Evolutionary conservation across 2,113 vertebrate species (phyloP).

Genomic region (Egretta garzetta): DNA sequence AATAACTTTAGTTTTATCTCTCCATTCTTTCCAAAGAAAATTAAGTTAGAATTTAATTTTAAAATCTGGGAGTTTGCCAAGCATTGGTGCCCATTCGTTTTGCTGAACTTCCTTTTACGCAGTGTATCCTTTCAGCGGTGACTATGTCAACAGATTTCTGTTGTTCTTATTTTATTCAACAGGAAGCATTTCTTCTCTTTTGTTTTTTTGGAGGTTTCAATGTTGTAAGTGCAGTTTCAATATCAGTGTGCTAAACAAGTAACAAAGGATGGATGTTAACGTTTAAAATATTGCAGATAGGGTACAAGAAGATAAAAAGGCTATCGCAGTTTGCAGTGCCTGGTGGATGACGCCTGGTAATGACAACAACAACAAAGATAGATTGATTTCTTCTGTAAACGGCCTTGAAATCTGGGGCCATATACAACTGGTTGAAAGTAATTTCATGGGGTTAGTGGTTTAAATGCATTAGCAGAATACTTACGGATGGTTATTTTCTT

Average conservation of each 20-base stretch:
- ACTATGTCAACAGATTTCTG: conserved; percentile 14
- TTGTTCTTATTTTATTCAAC: background rate
- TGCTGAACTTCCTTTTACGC: conserved; percentile 21
- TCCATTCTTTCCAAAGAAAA: background rate
- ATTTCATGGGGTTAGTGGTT: conserved; percentile 49
- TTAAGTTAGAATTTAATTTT: background rate
- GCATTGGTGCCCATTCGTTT: background rate
- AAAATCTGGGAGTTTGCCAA: conserved; percentile 11
- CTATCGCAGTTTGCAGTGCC: background rate
- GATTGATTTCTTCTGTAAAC: background rate
- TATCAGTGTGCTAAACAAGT: background rate
- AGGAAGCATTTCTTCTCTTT: background rate
- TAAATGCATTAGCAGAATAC: conserved; percentile 27
- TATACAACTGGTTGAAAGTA: conserved; percentile 19
- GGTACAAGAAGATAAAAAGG: conserved; percentile 5
- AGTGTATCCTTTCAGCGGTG: background rate
- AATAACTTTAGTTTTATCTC: background rate
- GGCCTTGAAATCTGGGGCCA: background rate
- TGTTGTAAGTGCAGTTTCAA: background rate
- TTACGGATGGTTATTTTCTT: conserved; percentile 38
- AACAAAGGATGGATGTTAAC: background rate
- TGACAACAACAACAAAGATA: background rate
- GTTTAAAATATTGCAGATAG: background rate
- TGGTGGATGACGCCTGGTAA: background rate
- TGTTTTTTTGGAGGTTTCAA: background rate